Percentiles rank a stretch among this genome's conserved stretches.
These are phyloP conservation scores for Onychomys arenicola DNA, from an alignment of 2,797 vertebrate species.

Conservation along the genomic window DNA sequence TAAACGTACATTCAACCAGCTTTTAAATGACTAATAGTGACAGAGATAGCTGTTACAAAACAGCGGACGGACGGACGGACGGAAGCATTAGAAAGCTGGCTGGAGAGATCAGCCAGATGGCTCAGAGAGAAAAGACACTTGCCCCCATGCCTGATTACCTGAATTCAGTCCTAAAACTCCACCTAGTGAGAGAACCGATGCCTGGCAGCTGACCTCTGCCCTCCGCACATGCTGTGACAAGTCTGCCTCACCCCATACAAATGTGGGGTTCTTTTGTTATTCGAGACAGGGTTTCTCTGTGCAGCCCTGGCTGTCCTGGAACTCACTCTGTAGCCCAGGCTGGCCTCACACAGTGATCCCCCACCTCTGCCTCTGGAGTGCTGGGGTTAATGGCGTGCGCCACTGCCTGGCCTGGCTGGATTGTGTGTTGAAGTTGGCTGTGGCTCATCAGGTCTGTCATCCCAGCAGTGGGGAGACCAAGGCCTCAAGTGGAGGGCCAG, in stretches of 20 bases:
- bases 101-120: neutral
- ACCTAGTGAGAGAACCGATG: neutral
- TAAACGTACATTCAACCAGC: neutral
- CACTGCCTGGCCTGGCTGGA: neutral
- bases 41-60: neutral
- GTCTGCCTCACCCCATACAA: neutral
- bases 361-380: neutral
- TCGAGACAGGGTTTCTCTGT: neutral
- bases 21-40: neutral
- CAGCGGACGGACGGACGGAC: neutral
- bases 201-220: neutral
- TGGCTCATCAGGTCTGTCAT: neutral
- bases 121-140: neutral
- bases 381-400: neutral
- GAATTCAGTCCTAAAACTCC: neutral
- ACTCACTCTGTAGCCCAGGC: neutral
- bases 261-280: neutral
- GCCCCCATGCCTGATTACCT: neutral
- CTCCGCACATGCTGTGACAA: neutral
- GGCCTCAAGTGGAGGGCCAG: neutral
- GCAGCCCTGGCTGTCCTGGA: neutral
- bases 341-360: neutral
- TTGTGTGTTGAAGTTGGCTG: neutral
- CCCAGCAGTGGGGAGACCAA: neutral
- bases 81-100: neutral